Evolutionary conservation across 2,797 vertebrate genomes (phyloP).

Genomic region (Distichodus sexfasciatus): DNA sequence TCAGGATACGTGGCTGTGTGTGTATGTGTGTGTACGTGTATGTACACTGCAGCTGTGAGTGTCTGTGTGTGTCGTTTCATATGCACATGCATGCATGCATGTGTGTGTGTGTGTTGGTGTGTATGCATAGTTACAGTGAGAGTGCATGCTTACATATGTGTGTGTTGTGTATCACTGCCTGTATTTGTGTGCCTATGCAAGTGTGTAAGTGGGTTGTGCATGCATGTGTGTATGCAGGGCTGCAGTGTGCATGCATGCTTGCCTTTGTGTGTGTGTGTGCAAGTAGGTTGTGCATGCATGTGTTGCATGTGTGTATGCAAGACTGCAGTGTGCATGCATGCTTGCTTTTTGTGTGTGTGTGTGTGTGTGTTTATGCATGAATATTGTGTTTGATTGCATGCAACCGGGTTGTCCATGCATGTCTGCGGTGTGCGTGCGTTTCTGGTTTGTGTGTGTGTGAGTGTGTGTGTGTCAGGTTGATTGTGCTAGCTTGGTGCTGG

Average conservation of each 20-base stretch:
- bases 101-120: neutral
- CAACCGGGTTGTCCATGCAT: neutral
- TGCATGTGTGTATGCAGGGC: neutral
- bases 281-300: neutral
- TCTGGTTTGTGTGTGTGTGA: constrained; percentile 40
- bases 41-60: neutral
- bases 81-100: too few species aligned
- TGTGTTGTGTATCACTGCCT: neutral
- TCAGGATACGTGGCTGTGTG: neutral
- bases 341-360: constrained; percentile 39
- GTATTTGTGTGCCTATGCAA: neutral
- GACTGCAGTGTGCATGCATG: too few species aligned
- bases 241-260: constrained; percentile 33
- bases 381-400: too few species aligned
- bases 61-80: neutral
- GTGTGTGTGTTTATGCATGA: too few species aligned
- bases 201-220: neutral
- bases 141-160: neutral
- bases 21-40: neutral
- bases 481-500: constrained; percentile 43
- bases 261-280: constrained; percentile 35
- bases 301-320: constrained; percentile 45
- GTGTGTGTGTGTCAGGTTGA: constrained; percentile 44
- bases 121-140: too few species aligned
- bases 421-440: constrained; percentile 26